Percentiles rank a stretch among this genome's conserved stretches.
Conservation (phyloP, 2,113 vertebrate species). For the Rhinolophus sinicus region DNA sequence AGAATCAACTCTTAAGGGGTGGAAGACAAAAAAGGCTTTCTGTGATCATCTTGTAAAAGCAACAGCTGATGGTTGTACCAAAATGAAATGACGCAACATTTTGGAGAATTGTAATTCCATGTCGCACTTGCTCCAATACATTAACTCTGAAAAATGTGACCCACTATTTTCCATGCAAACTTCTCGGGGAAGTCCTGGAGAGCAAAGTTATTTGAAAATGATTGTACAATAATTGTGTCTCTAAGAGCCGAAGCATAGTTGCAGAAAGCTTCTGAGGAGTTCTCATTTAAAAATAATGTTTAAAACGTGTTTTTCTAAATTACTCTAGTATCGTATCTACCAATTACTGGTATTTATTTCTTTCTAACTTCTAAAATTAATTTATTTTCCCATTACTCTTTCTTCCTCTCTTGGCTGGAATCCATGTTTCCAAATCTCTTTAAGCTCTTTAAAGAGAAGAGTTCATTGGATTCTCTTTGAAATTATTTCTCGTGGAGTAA, state of each 20-base stretch:
- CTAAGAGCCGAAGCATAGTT: background rate
- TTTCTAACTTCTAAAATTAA: conserved; percentile 71
- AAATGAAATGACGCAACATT: background rate
- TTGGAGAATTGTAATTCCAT: background rate
- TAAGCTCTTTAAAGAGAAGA: background rate
- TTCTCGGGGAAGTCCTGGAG: background rate
- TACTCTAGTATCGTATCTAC: conserved; percentile 56
- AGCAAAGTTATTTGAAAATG: background rate
- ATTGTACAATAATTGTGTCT: background rate
- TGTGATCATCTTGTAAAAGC: background rate
- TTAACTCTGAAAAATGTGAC: conserved; percentile 1
- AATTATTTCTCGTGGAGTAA: background rate
- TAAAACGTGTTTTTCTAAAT: conserved; percentile 67
- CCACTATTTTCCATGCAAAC: background rate
- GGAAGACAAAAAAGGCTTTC: background rate
- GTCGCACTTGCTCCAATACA: background rate
- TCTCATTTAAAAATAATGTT: conserved; percentile 60
- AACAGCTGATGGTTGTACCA: background rate
- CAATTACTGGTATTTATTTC: conserved; percentile 59
- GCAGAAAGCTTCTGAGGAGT: background rate
- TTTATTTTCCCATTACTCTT: conserved; percentile 69
- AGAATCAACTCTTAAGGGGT: background rate
- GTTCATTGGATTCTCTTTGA: background rate
- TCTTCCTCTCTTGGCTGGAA: conserved; percentile 51
- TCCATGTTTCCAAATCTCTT: conserved; percentile 32